Evolutionary conservation across 1,140 invertebrate genomes (phyloP), one percentile per base, ranked within the genome.

Genomic region (Aphelinus certus): DNA sequence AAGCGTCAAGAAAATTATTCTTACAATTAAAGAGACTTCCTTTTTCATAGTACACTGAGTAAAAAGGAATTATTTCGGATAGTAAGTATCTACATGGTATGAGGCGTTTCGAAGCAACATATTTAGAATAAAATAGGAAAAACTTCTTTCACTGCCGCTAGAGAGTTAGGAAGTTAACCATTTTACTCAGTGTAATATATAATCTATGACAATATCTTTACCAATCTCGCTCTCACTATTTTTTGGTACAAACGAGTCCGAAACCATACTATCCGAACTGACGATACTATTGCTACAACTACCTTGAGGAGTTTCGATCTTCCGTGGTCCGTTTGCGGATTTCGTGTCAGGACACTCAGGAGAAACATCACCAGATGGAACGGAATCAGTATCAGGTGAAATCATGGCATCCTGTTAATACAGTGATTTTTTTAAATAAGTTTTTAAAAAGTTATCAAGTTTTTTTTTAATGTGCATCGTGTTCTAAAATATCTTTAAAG

Each of bases 161-260:
- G 26, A 26, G 26, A 26, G 26, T 26, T 26, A 26, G 26, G 0
- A 26, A 26, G 26, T 26, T 26, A 26, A 26, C 26, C 42, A 47
- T 3, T 46, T 64, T 57, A 64, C 48, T 62, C 53, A 49, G 51
- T 66, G 26, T 9, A 53, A 49, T 61, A 62, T 55, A 9, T 26
- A 67, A 46, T 7, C 3, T 46, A 3, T 42, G 47, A 60, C 7
- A 48, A 73, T 76, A 46, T 6, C 64, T 76, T 80, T 81, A 87
- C 86, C 86, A 47, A 86, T 86, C 79, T 87, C 85, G 77, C 86
- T 87, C 43, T 87, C 84, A 49, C 84, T 87, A 70, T 86, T 86
- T 69, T 85, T 86, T 0, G 84, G 56, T 0, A 79, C 79, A 9
- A 85, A 71, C 1, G 80, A 81, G 55, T 85, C 82, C 3, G 85